Evolutionary conservation across 2,888 invertebrate genomes (phyloP).

Genomic region (Athalia circularis): DNA sequence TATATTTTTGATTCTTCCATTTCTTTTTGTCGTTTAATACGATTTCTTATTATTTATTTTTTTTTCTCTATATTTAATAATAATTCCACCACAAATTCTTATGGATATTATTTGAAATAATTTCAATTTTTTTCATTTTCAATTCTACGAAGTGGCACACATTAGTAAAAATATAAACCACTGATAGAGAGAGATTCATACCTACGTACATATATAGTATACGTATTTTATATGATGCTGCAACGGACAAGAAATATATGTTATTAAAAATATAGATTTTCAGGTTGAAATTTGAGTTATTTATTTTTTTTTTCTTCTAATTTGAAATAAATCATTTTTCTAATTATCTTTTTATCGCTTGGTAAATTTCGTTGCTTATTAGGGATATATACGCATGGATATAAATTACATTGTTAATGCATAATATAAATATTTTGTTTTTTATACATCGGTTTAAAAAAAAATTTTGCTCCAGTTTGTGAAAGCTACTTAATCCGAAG

Average conservation of each 20-base stretch:
- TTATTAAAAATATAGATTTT: not conserved
- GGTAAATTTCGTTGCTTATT: not conserved
- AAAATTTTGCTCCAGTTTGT: too few species aligned
- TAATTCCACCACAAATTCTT: not conserved
- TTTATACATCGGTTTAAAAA: too few species aligned
- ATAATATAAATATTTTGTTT: too few species aligned
- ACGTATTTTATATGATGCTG: constrained; percentile 18
- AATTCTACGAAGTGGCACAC: not conserved
- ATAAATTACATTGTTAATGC: too few species aligned
- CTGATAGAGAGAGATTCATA: too few species aligned
- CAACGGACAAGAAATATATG: not conserved
- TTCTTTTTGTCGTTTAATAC: not conserved
- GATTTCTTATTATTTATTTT: constrained; percentile 12
- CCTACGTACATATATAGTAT: too few species aligned
- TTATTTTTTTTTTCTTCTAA: not conserved
- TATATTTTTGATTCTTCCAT: too few species aligned
- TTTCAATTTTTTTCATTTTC: not conserved
- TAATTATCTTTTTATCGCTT: not conserved
- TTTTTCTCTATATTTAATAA: constrained; percentile 3
- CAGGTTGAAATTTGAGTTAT: too few species aligned
- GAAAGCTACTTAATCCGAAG: too few species aligned
- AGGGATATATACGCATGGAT: not conserved
- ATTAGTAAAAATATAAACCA: not conserved
- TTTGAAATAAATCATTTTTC: not conserved
- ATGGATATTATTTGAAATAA: too few species aligned